Evolutionary conservation across 2,113 vertebrate genomes (phyloP).

Genomic region (Etheostoma spectabile): DNA sequence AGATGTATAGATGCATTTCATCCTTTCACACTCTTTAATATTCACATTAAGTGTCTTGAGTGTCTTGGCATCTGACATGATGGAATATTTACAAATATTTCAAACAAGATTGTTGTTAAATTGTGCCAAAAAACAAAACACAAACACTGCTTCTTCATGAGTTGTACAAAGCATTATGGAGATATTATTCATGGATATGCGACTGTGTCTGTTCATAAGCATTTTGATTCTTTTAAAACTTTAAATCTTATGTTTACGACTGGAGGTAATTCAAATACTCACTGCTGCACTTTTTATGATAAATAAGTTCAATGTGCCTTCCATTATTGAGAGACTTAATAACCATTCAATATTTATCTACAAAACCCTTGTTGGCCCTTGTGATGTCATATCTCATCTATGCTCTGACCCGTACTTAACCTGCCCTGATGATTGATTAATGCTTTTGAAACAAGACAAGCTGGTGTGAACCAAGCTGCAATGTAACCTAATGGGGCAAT

Average conservation of each 20-base stretch:
- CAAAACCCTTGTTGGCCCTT: not conserved
- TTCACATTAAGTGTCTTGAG: not conserved
- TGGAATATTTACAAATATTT: not conserved
- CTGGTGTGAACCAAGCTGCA: no score
- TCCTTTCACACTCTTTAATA: not conserved
- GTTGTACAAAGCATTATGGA: not conserved
- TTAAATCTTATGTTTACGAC: not conserved
- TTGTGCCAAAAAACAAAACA: not conserved
- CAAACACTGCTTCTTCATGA: not conserved
- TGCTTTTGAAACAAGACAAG: conserved; percentile 6
- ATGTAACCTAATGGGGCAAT: no score
- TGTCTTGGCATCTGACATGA: not conserved
- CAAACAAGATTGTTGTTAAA: not conserved
- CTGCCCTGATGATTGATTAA: not conserved
- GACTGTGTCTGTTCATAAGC: not conserved
- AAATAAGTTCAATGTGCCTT: not conserved
- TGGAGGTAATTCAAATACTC: not conserved
- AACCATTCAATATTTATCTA: not conserved
- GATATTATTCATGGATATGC: not conserved
- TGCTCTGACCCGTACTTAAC: conserved; percentile 3
- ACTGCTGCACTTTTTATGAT: not conserved
- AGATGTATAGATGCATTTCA: not conserved
- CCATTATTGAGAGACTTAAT: not conserved
- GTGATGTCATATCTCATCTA: conserved; percentile 3
- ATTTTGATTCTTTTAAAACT: not conserved